phyloP scores from a whole-genome alignment of 2,113 vertebrate genomes.

The Bostrychus sinensis region DNA sequence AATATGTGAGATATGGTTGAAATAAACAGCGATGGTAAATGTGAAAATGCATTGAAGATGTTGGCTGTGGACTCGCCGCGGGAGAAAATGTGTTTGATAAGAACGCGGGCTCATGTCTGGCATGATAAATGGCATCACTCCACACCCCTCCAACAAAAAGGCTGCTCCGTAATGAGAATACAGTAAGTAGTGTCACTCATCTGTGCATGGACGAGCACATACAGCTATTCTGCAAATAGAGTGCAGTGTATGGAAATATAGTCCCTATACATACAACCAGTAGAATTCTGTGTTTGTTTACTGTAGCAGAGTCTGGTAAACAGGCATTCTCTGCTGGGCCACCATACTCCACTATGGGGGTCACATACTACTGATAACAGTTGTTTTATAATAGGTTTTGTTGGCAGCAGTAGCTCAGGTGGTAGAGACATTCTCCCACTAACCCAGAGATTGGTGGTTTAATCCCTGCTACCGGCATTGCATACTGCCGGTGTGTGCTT shows the following conservation, averaged over 20 bases:
- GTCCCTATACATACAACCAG: background rate
- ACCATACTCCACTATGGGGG: no score
- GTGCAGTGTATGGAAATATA: conserved; percentile 33
- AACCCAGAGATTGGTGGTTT: no score
- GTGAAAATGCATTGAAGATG: conserved; percentile 52
- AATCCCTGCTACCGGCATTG: no score
- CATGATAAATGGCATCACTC: conserved; percentile 56
- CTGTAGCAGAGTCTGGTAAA: background rate
- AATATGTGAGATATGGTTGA: conserved; percentile 5
- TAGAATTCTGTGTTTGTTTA: background rate
- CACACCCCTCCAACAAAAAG: conserved; percentile 37
- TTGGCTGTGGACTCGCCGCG: conserved; percentile 32
- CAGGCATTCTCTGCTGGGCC: no score
- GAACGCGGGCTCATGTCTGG: conserved; percentile 33
- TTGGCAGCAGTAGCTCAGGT: no score
- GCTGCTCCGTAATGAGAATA: conserved; percentile 58
- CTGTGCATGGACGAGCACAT: conserved; percentile 44
- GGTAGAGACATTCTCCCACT: no score
- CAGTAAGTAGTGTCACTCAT: conserved; percentile 62
- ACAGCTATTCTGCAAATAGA: conserved; percentile 43
- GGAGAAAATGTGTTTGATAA: conserved; percentile 56
- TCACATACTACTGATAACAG: no score
- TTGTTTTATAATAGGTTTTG: no score
- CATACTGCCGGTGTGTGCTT: no score
- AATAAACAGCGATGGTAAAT: conserved; percentile 48